These are phyloP conservation scores for Trachelus stipa DNA, from an alignment of 2,888 invertebrate genomes.

Conservation along the genomic window DNA sequence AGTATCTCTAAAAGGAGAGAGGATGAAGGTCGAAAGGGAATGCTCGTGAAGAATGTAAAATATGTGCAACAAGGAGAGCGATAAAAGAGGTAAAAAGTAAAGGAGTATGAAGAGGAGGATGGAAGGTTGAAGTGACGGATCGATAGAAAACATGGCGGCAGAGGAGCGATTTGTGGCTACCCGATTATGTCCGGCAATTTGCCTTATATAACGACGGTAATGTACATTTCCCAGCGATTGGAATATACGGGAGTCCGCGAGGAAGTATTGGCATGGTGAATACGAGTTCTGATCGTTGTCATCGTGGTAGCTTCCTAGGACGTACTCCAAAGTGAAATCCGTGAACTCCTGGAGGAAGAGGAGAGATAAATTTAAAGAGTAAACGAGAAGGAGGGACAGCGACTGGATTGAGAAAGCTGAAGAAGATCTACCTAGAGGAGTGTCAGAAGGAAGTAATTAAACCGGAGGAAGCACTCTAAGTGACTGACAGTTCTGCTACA, in stretches of 20 bases:
- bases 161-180: conserved; percentile 32
- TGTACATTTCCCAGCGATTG: conserved; percentile 34
- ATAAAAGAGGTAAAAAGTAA: neutral
- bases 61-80: neutral
- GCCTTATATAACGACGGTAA: conserved; percentile 40
- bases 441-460: neutral
- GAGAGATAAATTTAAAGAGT: neutral
- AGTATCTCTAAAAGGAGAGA: neutral
- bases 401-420: neutral
- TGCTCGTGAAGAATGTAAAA: neutral
- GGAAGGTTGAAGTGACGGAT: neutral
- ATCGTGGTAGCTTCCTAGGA: neutral
- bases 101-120: neutral
- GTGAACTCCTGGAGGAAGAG: neutral
- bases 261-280: conserved; percentile 3
- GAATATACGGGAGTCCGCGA: conserved; percentile 7
- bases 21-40: neutral
- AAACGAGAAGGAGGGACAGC: conserved; percentile 15
- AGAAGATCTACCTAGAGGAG: neutral
- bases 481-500: neutral
- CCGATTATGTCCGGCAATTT: conserved; percentile 25
- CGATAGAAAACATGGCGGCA: conserved; percentile 31
- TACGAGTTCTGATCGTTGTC: neutral
- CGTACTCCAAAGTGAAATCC: neutral
- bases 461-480: neutral